Conservation (phyloP, 2,113 vertebrate genomes). For the Oryzias woworae region DNA sequence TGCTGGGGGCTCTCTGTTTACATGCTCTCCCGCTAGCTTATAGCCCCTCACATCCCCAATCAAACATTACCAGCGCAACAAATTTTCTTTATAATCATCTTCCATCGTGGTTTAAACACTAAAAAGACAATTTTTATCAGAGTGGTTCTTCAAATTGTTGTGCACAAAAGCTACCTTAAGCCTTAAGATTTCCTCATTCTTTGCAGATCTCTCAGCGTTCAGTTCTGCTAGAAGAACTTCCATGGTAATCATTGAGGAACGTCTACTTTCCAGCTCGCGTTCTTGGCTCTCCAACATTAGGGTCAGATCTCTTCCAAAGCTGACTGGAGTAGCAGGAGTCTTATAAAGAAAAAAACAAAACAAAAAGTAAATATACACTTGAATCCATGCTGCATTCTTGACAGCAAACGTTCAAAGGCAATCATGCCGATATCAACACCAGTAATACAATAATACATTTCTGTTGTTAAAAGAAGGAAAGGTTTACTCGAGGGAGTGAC, state of each 20-base stretch:
- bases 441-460: background rate
- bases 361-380: background rate
- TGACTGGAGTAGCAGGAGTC: slow-evolving; percentile 86
- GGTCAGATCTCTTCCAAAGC: slow-evolving; percentile 79
- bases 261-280: slow-evolving; percentile 85
- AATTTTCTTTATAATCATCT: no score
- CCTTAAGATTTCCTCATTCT: slow-evolving; percentile 90
- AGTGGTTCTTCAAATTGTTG: background rate
- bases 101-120: no score
- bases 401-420: background rate
- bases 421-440: background rate
- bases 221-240: slow-evolving; percentile 87
- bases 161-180: slow-evolving; percentile 81
- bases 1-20: no score
- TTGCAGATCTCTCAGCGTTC: slow-evolving; percentile 84
- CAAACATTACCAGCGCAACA: no score
- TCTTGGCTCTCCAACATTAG: slow-evolving; percentile 86
- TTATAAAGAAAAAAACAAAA: slow-evolving; percentile 38
- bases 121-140: no score
- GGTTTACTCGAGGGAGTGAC: slow-evolving; percentile 56
- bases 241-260: slow-evolving; percentile 85
- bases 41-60: no score
- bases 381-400: background rate
- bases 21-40: no score
- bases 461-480: background rate